These are phyloP conservation scores for Aleadryas rufinucha DNA, from an alignment of 2,113 vertebrate species.

Conservation along the genomic window DNA sequence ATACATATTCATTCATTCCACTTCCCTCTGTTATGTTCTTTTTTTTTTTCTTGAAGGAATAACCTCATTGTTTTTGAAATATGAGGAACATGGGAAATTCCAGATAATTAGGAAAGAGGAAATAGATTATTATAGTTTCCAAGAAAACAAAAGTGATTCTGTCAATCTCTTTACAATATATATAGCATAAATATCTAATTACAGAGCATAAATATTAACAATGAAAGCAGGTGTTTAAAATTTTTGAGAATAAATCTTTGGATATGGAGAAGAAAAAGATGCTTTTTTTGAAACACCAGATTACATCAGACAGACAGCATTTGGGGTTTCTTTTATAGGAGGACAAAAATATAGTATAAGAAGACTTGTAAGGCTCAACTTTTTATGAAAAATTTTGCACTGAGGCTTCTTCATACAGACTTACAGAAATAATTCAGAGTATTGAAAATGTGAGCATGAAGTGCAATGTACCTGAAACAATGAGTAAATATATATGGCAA, in stretches of 20 bases:
- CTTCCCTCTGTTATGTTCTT: background rate
- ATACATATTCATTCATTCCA: background rate
- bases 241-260: background rate
- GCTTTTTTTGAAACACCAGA: background rate
- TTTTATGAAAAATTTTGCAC: background rate
- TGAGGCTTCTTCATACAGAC: background rate
- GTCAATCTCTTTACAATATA: background rate
- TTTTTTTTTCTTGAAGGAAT: background rate
- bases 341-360: background rate
- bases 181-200: background rate
- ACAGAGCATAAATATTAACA: background rate
- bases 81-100: background rate
- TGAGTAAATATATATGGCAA: background rate
- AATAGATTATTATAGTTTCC: background rate
- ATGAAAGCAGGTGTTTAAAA: background rate
- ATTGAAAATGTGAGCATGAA: background rate
- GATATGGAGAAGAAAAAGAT: background rate
- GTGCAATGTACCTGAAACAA: background rate
- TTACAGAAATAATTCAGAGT: background rate
- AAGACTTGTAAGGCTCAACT: background rate
- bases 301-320: background rate
- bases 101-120: background rate
- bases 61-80: constrained; percentile 4
- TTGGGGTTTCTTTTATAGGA: background rate
- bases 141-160: background rate